Percentiles rank a stretch among this genome's conserved stretches.
Conservation (phyloP, 2,113 vertebrate genomes). For the Capreolus pygargus region DNA sequence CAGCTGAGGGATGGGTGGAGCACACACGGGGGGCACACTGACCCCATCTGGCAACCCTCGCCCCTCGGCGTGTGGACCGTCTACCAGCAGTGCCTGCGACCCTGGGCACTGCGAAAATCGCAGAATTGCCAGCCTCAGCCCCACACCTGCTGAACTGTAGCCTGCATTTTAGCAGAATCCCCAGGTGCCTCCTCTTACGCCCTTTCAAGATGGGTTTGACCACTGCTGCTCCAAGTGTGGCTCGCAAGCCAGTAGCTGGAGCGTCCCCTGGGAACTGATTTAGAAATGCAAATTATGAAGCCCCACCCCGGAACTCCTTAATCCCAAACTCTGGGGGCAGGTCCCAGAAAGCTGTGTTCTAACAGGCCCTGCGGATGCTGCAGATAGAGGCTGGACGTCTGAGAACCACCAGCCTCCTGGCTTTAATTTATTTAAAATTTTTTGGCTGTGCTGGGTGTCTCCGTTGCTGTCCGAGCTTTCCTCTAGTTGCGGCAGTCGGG, state of each 20-base stretch:
- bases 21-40: no score
- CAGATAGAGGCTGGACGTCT: neutral
- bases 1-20: neutral
- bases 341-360: neutral
- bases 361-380: neutral
- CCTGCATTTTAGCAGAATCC: neutral
- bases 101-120: accelerated
- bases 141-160: neutral
- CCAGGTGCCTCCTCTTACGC: neutral
- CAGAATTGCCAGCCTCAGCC: neutral
- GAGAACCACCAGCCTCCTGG: neutral
- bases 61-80: neutral
- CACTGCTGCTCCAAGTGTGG: neutral
- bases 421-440: neutral
- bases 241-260: neutral
- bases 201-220: neutral
- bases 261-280: neutral
- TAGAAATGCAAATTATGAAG: neutral
- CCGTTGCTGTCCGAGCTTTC: neutral
- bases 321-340: neutral
- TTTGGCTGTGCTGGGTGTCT: neutral
- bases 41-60: accelerated
- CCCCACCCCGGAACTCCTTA: neutral
- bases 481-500: neutral
- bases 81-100: neutral